Conservation (phyloP, 2,888 invertebrate species). For the Acleris literana region DNA sequence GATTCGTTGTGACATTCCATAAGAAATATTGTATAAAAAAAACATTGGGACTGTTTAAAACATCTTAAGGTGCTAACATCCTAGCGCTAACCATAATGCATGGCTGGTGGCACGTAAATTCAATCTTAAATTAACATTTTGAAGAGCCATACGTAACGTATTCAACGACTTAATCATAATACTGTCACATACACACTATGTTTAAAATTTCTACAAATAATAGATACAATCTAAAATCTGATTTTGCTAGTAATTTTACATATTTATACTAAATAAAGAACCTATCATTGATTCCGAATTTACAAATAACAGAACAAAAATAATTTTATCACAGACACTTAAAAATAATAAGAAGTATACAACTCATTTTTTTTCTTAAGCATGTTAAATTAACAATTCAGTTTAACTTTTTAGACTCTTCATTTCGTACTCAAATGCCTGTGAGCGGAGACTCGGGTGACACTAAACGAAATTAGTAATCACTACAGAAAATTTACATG, state of each 20-base stretch:
- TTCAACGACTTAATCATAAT: slow-evolving; percentile 31
- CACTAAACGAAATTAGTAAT: slow-evolving; percentile 49
- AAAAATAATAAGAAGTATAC: slow-evolving; percentile 42
- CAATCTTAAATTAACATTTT: slow-evolving; percentile 21
- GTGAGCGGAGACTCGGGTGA: slow-evolving; percentile 42
- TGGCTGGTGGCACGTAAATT: slow-evolving; percentile 24
- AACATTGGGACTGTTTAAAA: slow-evolving; percentile 2
- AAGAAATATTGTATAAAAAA: slow-evolving; percentile 15
- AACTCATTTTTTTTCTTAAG: slow-evolving; percentile 27
- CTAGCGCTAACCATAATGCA: background rate
- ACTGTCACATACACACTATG: slow-evolving; percentile 20
- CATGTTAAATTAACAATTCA: slow-evolving; percentile 20
- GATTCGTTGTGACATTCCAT: slow-evolving; percentile 32
- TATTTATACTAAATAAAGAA: slow-evolving; percentile 22
- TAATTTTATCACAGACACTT: slow-evolving; percentile 52
- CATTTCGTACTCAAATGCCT: slow-evolving; percentile 34
- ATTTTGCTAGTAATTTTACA: slow-evolving; percentile 18
- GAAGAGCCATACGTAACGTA: slow-evolving; percentile 24
- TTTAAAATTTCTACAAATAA: slow-evolving; percentile 26
- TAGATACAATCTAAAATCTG: slow-evolving; percentile 8
- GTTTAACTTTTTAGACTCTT: slow-evolving; percentile 5
- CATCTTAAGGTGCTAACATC: background rate
- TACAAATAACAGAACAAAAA: slow-evolving; percentile 37
- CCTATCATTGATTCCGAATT: slow-evolving; percentile 18
- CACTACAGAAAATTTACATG: slow-evolving; percentile 62